These are phyloP conservation scores for Oryzias woworae DNA, from an alignment of 2,113 vertebrate genomes.

Conservation along the genomic window DNA sequence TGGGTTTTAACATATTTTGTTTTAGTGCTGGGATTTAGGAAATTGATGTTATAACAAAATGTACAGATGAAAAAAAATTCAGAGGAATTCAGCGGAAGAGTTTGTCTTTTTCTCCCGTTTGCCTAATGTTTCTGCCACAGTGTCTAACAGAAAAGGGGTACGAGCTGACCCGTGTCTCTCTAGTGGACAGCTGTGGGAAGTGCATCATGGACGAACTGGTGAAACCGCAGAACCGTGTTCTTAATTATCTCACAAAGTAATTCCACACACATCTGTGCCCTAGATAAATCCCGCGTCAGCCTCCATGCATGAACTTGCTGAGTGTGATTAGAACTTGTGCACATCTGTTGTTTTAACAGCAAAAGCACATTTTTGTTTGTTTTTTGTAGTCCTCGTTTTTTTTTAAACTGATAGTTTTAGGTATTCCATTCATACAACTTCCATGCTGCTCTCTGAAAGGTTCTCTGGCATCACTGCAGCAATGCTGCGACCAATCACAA, in stretches of 20 bases:
- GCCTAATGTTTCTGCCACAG: conserved; percentile 59
- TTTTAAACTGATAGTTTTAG: neutral
- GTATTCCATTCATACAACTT: neutral
- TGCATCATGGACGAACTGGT: conserved; percentile 87
- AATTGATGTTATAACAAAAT: too few species aligned
- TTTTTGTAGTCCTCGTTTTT: neutral
- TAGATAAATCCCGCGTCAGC: too few species aligned
- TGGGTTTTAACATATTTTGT: too few species aligned
- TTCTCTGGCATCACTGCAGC: conserved; percentile 86
- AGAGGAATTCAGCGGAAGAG: too few species aligned
- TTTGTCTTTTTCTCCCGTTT: neutral
- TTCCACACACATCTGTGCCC: neutral
- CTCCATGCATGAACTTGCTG: too few species aligned
- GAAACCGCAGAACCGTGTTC: conserved; percentile 79
- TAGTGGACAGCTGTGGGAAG: conserved; percentile 81
- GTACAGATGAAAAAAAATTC: too few species aligned
- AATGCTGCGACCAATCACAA: conserved; percentile 81
- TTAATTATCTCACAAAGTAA: conserved; percentile 86
- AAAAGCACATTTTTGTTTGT: too few species aligned
- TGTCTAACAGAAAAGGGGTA: conserved; percentile 81
- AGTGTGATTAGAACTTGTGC: too few species aligned
- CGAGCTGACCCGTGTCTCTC: conserved; percentile 82
- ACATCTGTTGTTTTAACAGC: too few species aligned
- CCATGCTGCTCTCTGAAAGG: conserved; percentile 59
- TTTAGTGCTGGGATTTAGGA: too few species aligned